These are phyloP conservation scores for Promerops cafer DNA, from an alignment of 2,113 vertebrate species.

Conservation along the genomic window DNA sequence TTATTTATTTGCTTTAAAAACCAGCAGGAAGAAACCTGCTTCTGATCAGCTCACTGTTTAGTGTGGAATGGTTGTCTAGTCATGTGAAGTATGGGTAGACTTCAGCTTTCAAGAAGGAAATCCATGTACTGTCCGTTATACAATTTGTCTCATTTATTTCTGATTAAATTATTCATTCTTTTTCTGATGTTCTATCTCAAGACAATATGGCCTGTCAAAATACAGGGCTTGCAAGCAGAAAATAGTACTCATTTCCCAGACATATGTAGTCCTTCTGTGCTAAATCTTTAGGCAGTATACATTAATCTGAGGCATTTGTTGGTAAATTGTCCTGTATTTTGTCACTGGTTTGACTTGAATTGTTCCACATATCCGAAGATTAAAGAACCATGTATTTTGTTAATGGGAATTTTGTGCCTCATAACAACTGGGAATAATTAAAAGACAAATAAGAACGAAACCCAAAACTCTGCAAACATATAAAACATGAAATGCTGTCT, in stretches of 20 bases:
- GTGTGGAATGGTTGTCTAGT: slow-evolving; percentile 30
- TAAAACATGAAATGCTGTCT: not conserved
- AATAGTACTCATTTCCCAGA: slow-evolving; percentile 38
- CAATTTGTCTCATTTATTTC: slow-evolving; percentile 58
- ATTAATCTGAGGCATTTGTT: not conserved
- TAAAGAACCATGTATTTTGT: not conserved
- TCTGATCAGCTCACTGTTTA: slow-evolving; percentile 23
- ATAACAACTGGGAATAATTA: not conserved
- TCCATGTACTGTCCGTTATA: not conserved
- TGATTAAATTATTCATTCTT: slow-evolving; percentile 61
- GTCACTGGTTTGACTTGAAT: slow-evolving; percentile 11
- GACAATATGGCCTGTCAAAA: slow-evolving; percentile 57
- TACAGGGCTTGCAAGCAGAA: slow-evolving; percentile 48
- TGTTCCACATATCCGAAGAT: not conserved
- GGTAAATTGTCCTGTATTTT: slow-evolving; percentile 9
- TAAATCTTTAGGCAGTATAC: slow-evolving; percentile 28
- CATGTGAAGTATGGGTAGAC: slow-evolving; percentile 20
- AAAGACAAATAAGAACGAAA: not conserved
- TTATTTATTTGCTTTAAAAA: slow-evolving; percentile 54
- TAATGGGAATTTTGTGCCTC: not conserved
- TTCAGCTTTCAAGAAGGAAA: slow-evolving; percentile 49
- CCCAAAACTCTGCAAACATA: not conserved
- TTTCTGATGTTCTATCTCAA: slow-evolving; percentile 35
- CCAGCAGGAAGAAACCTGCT: not conserved
- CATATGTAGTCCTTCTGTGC: not conserved